Percentiles rank a stretch among this genome's conserved stretches.
phyloP scores from a whole-genome alignment of 2,113 vertebrate species.

The Ochotona curzoniae region DNA sequence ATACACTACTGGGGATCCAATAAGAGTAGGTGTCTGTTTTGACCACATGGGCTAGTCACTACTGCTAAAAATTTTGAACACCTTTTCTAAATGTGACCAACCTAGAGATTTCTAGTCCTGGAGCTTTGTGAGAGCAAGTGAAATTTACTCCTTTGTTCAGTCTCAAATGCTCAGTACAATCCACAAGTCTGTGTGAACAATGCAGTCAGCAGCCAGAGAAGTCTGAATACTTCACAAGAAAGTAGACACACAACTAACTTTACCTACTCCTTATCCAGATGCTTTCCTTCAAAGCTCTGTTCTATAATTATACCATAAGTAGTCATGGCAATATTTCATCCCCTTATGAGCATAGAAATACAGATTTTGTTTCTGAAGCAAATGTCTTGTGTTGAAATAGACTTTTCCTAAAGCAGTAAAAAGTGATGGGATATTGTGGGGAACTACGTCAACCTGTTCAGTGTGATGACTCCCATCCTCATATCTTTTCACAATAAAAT shows the following conservation, averaged over 20 bases:
- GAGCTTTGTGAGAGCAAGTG: neutral
- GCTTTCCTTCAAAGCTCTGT: neutral
- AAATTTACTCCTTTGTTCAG: neutral
- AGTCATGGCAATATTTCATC: neutral
- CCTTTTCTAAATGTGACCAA: neutral
- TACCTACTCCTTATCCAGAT: neutral
- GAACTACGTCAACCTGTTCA: neutral
- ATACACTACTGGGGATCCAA: neutral
- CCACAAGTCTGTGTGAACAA: neutral
- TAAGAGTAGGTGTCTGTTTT: neutral
- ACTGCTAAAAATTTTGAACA: neutral
- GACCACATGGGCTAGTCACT: neutral
- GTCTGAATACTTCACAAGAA: neutral
- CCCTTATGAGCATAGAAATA: neutral
- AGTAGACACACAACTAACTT: neutral
- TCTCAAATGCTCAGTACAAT: neutral
- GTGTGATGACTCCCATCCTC: constrained; percentile 63
- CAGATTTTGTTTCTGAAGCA: neutral
- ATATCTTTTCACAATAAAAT: constrained; percentile 66
- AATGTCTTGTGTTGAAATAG: neutral
- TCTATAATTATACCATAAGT: neutral
- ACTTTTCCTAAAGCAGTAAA: neutral
- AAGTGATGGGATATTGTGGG: rapidly evolving
- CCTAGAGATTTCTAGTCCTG: neutral
- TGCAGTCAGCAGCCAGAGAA: neutral